Conservation (phyloP, 2,888 invertebrate species). For the Drosophila robusta region DNA sequence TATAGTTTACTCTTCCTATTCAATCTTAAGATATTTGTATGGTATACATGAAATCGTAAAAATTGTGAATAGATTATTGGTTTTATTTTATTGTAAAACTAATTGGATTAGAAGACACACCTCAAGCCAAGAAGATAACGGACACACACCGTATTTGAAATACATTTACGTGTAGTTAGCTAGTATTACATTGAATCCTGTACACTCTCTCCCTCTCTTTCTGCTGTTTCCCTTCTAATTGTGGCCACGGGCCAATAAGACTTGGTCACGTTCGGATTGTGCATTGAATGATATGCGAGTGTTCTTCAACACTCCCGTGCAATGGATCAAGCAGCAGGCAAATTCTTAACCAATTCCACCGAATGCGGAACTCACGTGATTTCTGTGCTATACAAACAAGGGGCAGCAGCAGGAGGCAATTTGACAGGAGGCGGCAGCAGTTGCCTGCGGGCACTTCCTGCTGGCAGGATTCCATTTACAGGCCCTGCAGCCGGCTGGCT, state of each 20-base stretch:
- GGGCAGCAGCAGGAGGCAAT: not conserved
- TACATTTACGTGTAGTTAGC: constrained; percentile 14
- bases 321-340: constrained; percentile 47
- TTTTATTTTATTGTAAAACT: not conserved
- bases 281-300: constrained; percentile 9
- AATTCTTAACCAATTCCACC: constrained; percentile 26
- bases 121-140: no score
- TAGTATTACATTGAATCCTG: constrained; percentile 18
- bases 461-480: constrained; percentile 1
- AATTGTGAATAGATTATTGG: no score
- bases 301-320: not conserved
- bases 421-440: constrained; percentile 13
- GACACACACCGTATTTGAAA: not conserved
- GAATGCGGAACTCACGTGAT: constrained; percentile 29
- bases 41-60: no score
- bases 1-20: no score
- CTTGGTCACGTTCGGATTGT: constrained; percentile 49
- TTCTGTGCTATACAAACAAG: constrained; percentile 10
- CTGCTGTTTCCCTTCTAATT: constrained; percentile 18
- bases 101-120: not conserved
- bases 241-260: constrained; percentile 51
- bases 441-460: constrained; percentile 12
- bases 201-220: not conserved
- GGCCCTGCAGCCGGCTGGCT: constrained; percentile 47
- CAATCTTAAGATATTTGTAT: no score